Conservation (phyloP, 2,113 vertebrate genomes). For the Odontophorus gujanensis region DNA sequence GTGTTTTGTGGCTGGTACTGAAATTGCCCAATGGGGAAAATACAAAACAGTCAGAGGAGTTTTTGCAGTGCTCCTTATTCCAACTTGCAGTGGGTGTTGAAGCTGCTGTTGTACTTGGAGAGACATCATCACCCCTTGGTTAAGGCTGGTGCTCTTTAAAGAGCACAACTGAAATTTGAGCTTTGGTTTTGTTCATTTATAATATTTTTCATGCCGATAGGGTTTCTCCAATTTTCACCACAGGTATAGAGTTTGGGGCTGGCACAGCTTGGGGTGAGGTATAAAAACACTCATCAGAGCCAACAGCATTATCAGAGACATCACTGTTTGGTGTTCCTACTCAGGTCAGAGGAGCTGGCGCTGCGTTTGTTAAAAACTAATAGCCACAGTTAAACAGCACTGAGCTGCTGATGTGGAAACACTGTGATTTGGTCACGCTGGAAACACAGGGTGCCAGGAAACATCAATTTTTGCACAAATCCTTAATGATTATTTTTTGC, state of each 20-base stretch:
- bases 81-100: not conserved
- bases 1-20: not conserved
- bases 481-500: not conserved
- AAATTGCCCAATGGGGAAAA: not conserved
- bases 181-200: not conserved
- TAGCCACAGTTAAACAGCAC: not conserved
- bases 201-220: accelerated
- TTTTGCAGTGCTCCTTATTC: not conserved
- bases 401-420: not conserved
- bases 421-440: accelerated
- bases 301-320: accelerated
- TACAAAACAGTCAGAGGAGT: not conserved
- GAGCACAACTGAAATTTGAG: not conserved
- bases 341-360: not conserved
- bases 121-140: accelerated
- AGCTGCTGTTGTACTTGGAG: not conserved
- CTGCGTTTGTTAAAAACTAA: not conserved
- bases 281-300: not conserved
- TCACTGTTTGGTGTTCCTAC: not conserved
- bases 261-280: not conserved
- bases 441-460: accelerated
- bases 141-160: not conserved
- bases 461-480: not conserved
- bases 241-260: not conserved
- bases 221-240: not conserved